These are phyloP conservation scores for Chaetophractus vellerosus DNA, from an alignment of 2,797 vertebrate genomes.

Conservation along the genomic window DNA sequence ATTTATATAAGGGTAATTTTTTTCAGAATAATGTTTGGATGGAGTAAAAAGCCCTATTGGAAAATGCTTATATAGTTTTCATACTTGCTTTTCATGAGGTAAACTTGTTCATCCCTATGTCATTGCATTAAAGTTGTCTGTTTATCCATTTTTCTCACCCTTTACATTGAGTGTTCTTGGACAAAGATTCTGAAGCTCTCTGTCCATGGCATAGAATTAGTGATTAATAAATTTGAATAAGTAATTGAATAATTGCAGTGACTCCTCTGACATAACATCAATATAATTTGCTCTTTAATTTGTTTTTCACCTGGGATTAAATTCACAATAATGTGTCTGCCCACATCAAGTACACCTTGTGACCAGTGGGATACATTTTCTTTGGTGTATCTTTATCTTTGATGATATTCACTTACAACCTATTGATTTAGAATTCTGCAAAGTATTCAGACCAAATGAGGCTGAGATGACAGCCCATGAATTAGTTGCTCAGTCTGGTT, in stretches of 20 bases:
- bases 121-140: neutral
- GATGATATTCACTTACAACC: neutral
- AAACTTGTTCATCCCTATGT: neutral
- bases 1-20: neutral
- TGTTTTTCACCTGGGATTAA: neutral
- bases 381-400: neutral
- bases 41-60: neutral
- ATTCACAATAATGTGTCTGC: neutral
- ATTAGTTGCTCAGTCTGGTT: neutral
- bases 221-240: constrained; percentile 43
- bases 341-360: neutral
- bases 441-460: neutral
- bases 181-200: neutral
- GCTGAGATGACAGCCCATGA: neutral
- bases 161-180: neutral
- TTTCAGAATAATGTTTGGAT: neutral
- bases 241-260: neutral
- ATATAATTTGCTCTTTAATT: neutral
- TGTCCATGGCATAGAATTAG: neutral
- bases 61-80: neutral
- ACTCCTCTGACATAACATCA: neutral
- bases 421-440: constrained; percentile 35
- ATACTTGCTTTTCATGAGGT: neutral
- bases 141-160: neutral
- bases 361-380: neutral